Evolutionary conservation across 2,888 invertebrate genomes (phyloP).

Genomic region (Diploptera punctata): DNA sequence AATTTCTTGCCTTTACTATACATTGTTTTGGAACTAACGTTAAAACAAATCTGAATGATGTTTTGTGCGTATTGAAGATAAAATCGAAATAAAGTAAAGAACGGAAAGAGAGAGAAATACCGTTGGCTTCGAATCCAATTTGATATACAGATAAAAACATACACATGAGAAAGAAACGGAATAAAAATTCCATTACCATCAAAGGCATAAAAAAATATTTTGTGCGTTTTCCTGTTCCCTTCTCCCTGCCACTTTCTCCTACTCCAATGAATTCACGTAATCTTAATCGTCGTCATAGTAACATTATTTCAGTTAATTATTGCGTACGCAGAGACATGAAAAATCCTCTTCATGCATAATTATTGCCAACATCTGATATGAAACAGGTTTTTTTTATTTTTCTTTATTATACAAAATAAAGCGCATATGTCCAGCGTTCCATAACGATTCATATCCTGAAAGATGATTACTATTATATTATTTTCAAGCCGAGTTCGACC

Average conservation of each 20-base stretch:
- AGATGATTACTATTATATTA: conserved; percentile 19
- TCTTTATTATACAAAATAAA: conserved; percentile 26
- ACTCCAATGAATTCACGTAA: conserved; percentile 10
- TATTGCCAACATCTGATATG: conserved; percentile 37
- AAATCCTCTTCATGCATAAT: conserved; percentile 40
- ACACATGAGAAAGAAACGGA: conserved; percentile 2
- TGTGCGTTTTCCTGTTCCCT: conserved; percentile 4
- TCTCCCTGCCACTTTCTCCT: too few species aligned
- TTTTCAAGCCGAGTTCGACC: conserved; percentile 6
- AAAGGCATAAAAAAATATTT: conserved; percentile 15
- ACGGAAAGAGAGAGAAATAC: conserved; percentile 4
- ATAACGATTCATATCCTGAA: conserved; percentile 31
- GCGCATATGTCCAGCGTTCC: conserved; percentile 26
- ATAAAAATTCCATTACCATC: conserved; percentile 24
- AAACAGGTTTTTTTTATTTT: conserved; percentile 29
- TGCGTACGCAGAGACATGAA: conserved; percentile 10
- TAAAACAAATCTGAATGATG: neutral
- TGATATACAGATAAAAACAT: conserved; percentile 25
- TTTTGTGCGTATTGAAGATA: conserved; percentile 5
- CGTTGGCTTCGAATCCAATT: conserved; percentile 26
- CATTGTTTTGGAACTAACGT: neutral
- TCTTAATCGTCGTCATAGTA: conserved; percentile 28
- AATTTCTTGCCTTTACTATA: too few species aligned
- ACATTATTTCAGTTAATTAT: conserved; percentile 28
- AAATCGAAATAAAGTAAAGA: conserved; percentile 28